Percentiles rank a stretch among this genome's conserved stretches.
These are phyloP conservation scores for Bombycilla garrulus DNA, from an alignment of 2,113 vertebrate species.

Conservation along the genomic window DNA sequence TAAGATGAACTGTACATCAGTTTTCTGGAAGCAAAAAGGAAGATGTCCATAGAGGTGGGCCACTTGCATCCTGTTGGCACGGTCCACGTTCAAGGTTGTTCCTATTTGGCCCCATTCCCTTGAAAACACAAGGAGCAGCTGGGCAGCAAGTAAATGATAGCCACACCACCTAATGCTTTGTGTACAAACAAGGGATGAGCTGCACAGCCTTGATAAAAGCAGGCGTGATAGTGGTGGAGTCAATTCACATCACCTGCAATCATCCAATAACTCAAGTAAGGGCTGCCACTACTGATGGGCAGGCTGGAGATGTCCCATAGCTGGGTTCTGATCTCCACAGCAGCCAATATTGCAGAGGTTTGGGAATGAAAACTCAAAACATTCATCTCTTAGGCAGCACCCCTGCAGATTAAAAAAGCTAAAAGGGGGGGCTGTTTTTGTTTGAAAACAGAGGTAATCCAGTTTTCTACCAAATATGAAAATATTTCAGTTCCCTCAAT, in stretches of 20 bases:
- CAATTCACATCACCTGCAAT: neutral
- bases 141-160: neutral
- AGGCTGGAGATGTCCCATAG: neutral
- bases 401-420: neutral
- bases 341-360: neutral
- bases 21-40: neutral
- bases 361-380: neutral
- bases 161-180: neutral
- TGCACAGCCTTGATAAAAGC: neutral
- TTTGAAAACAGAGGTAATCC: neutral
- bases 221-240: neutral
- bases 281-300: neutral
- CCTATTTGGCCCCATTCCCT: neutral
- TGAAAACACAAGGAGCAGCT: neutral
- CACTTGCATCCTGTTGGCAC: conserved; percentile 25
- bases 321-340: neutral
- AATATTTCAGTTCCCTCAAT: neutral
- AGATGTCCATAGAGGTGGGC: neutral
- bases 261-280: neutral
- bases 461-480: neutral
- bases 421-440: neutral
- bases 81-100: neutral
- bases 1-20: neutral
- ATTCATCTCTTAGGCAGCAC: neutral
- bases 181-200: neutral